These are phyloP conservation scores for Ectobius pallidus DNA, from an alignment of 2,888 invertebrate species.

Conservation along the genomic window DNA sequence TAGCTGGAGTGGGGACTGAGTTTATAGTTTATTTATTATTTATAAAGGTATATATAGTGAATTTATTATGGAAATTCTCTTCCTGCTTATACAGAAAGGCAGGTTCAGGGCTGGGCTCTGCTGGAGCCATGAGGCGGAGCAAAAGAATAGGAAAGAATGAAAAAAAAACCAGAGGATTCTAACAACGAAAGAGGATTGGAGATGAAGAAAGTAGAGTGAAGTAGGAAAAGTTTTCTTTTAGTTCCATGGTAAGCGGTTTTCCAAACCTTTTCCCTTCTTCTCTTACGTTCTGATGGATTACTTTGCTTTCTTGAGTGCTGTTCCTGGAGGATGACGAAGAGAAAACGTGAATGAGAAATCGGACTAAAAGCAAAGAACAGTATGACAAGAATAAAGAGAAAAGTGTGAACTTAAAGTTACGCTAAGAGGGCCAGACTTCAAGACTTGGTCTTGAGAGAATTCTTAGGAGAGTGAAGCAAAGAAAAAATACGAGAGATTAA, in stretches of 20 bases:
- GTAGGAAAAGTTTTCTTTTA: conserved; percentile 28
- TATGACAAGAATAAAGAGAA: too few relatives aligned
- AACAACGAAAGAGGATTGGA: conserved; percentile 20
- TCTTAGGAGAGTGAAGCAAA: too few relatives aligned
- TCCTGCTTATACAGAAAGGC: background rate
- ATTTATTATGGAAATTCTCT: conserved; percentile 15
- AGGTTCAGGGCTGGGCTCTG: background rate
- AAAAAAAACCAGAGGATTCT: conserved; percentile 5
- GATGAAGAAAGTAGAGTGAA: conserved; percentile 20
- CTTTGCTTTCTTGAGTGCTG: background rate
- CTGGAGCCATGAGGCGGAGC: background rate
- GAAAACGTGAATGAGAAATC: too few relatives aligned
- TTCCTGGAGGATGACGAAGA: background rate
- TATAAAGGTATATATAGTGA: conserved; percentile 17
- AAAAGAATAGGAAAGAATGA: background rate
- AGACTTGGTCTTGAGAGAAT: too few relatives aligned
- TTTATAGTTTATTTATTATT: conserved; percentile 13
- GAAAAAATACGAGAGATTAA: too few relatives aligned
- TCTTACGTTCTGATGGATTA: background rate
- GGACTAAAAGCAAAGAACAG: too few relatives aligned
- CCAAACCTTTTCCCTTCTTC: background rate
- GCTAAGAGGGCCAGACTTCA: too few relatives aligned
- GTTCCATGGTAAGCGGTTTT: conserved; percentile 17
- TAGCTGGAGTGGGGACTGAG: background rate
- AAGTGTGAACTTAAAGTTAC: too few relatives aligned